phyloP scores from a whole-genome alignment of 2,888 invertebrate species.

The Acrobasis consociella region DNA sequence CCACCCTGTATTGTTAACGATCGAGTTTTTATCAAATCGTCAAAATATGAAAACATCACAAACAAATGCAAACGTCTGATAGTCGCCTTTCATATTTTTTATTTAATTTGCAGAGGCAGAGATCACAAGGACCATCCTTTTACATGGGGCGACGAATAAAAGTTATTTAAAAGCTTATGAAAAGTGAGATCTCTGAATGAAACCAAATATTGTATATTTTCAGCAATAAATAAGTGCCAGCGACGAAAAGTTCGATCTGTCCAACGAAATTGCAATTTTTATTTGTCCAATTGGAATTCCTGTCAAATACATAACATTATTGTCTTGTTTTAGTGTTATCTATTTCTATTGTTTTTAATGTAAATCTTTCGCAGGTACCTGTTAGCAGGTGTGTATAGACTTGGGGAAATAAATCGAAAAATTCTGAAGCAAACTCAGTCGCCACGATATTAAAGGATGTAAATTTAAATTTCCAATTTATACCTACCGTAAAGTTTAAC shows the following conservation, averaged over 20 bases:
- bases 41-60: too few species aligned
- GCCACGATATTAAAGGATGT: conserved; percentile 15
- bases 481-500: conserved; percentile 12
- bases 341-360: too few species aligned
- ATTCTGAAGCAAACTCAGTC: conserved; percentile 9
- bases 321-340: neutral
- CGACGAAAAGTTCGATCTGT: neutral
- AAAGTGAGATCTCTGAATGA: neutral
- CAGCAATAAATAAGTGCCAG: neutral
- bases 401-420: too few species aligned
- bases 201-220: neutral
- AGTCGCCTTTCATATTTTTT: conserved; percentile 25
- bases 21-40: too few species aligned
- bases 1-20: too few species aligned
- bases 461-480: conserved; percentile 16
- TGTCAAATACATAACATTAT: neutral
- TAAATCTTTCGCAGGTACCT: too few species aligned
- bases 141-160: conserved; percentile 67
- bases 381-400: conserved; percentile 22
- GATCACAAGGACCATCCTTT: conserved; percentile 81
- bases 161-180: conserved; percentile 8
- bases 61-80: too few species aligned
- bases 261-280: neutral
- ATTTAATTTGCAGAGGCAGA: conserved; percentile 55
- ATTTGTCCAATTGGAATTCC: neutral